Conservation (phyloP, 2,797 vertebrate genomes). For the Xiphophorus birchmanni region DNA sequence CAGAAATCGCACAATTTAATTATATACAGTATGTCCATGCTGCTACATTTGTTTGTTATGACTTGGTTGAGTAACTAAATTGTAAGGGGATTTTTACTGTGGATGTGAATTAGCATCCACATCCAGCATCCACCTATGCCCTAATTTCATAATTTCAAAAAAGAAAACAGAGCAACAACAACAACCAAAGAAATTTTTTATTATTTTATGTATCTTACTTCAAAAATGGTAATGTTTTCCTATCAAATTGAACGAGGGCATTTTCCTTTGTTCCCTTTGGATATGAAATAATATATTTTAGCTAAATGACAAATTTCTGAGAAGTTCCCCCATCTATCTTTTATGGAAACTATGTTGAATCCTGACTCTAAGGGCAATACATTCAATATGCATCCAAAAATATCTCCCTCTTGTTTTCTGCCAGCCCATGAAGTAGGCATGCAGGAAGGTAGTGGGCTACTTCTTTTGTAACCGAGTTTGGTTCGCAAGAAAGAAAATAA, state of each 20-base stretch:
- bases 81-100: background rate
- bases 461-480: background rate
- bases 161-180: background rate
- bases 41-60: background rate
- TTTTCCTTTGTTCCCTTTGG: background rate
- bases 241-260: background rate
- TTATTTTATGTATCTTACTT: background rate
- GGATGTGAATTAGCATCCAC: background rate
- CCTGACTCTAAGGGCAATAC: background rate
- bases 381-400: background rate
- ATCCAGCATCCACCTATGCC: background rate
- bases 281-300: background rate
- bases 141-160: background rate
- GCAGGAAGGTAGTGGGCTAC: background rate
- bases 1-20: background rate
- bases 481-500: background rate
- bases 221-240: background rate
- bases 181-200: background rate
- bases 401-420: background rate
- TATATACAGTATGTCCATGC: background rate
- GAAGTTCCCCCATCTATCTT: background rate
- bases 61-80: background rate
- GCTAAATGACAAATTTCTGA: background rate
- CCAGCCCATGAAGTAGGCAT: background rate
- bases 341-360: background rate